Percentiles rank a stretch among this genome's conserved stretches.
Evolutionary conservation across 1,140 invertebrate genomes (phyloP).

Genomic region (Ceratitis capitata): DNA sequence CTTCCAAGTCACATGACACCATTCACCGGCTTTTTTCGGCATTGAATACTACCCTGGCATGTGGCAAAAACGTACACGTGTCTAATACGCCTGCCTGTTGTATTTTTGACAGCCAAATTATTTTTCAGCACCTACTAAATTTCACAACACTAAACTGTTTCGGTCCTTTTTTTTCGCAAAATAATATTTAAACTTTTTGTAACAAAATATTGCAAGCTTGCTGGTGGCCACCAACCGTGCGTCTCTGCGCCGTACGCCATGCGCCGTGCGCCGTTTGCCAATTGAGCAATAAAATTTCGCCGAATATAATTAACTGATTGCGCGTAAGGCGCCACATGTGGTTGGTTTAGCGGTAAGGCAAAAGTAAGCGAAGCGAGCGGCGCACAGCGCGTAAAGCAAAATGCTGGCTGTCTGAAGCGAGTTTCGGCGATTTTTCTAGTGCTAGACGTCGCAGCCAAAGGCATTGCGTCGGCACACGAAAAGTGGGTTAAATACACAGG

Average conservation of each 20-base stretch:
- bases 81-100: not conserved
- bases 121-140: not conserved
- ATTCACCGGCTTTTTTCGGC: too few species aligned
- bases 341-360: too few species aligned
- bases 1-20: too few species aligned
- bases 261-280: too few species aligned
- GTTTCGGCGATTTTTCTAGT: too few species aligned
- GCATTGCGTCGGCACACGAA: not conserved
- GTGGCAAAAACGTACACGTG: too few species aligned
- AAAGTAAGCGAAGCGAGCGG: not conserved
- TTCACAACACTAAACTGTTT: not conserved
- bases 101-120: not conserved
- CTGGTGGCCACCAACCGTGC: not conserved
- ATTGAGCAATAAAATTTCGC: slow-evolving; percentile 29
- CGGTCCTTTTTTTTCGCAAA: not conserved
- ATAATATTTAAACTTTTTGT: not conserved
- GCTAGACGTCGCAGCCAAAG: not conserved
- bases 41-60: too few species aligned
- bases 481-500: slow-evolving; percentile 5
- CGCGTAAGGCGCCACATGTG: slow-evolving; percentile 30
- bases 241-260: not conserved
- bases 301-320: slow-evolving; percentile 34
- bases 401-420: too few species aligned
- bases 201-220: not conserved
- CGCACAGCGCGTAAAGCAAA: too few species aligned